phyloP scores from a whole-genome alignment of 1,140 invertebrate species.

The Aphelenchoides besseyi region DNA sequence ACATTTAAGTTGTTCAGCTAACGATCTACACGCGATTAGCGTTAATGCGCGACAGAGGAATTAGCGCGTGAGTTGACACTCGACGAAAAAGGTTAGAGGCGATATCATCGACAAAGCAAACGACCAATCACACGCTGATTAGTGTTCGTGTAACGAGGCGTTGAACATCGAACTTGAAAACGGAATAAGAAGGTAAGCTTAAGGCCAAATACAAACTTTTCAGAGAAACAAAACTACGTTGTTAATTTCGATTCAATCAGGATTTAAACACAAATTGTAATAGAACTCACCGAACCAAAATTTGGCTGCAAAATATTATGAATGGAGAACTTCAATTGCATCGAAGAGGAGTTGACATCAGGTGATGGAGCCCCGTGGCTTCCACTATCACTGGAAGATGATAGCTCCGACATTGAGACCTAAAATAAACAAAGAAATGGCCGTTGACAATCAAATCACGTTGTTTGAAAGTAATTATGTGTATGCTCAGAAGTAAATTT shows the following conservation, averaged over 20 bases:
- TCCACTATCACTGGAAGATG: conserved; percentile 17
- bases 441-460: too few relatives aligned
- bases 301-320: conserved; percentile 44
- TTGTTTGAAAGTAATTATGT: too few relatives aligned
- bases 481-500: too few relatives aligned
- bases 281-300: conserved; percentile 39
- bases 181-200: too few relatives aligned
- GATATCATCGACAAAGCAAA: not conserved
- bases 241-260: conserved; percentile 16
- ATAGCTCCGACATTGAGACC: conserved; percentile 13
- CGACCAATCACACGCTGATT: not conserved
- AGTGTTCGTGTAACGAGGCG: not conserved
- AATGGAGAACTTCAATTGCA: conserved; percentile 41
- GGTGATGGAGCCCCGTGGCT: conserved; percentile 17
- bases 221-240: too few relatives aligned
- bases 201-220: too few relatives aligned
- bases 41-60: too few relatives aligned
- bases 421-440: too few relatives aligned
- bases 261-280: not conserved
- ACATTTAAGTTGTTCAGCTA: too few relatives aligned
- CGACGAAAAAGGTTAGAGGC: not conserved
- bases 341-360: not conserved
- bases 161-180: too few relatives aligned
- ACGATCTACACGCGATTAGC: too few relatives aligned
- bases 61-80: too few relatives aligned